Conservation (phyloP, 2,888 invertebrate species). For the Leptinotarsa rubiginosa region DNA sequence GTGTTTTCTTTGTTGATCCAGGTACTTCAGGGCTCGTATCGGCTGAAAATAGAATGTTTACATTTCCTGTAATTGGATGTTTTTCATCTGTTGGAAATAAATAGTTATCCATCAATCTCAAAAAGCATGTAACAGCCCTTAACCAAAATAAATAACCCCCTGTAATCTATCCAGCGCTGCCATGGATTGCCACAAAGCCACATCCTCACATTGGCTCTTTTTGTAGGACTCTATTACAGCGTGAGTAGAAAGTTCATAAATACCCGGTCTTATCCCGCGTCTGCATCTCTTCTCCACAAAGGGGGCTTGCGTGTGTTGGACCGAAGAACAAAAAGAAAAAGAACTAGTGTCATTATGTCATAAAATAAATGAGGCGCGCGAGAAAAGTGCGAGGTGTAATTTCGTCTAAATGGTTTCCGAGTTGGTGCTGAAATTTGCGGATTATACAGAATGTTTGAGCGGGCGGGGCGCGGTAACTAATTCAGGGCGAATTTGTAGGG, state of each 20-base stretch:
- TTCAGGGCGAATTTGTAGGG: constrained; percentile 16
- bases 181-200: constrained; percentile 23
- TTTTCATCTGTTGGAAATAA: no score
- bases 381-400: constrained; percentile 46
- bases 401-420: constrained; percentile 42
- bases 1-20: no score
- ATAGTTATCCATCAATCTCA: no score
- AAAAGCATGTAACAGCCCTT: no score
- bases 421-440: constrained; percentile 30
- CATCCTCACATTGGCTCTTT: constrained; percentile 30
- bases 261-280: constrained; percentile 48
- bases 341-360: constrained; percentile 50
- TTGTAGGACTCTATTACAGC: constrained; percentile 34
- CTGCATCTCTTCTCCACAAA: constrained; percentile 47
- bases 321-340: constrained; percentile 40
- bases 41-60: no score
- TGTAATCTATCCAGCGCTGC: background rate
- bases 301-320: constrained; percentile 35
- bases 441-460: constrained; percentile 39
- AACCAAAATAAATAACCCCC: constrained; percentile 20
- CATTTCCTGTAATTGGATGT: no score
- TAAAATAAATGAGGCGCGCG: constrained; percentile 48
- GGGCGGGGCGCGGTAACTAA: constrained; percentile 24
- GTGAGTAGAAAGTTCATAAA: constrained; percentile 41
- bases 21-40: no score